Evolutionary conservation across 2,888 invertebrate species (phyloP).

Genomic region (Drosophila prostipennis): DNA sequence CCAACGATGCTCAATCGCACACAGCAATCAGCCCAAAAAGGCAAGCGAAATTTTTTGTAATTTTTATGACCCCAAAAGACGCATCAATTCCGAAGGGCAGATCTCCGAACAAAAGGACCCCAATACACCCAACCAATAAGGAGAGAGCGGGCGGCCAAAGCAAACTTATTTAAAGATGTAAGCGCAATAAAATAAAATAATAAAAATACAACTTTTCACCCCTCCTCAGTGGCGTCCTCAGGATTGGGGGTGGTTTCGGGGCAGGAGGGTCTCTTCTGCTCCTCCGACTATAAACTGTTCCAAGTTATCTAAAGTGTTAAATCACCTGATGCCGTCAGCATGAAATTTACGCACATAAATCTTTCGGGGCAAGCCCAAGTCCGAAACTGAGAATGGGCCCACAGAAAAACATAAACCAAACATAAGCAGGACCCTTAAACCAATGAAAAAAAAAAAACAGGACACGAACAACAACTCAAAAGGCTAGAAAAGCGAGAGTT

Average conservation of each 20-base stretch:
- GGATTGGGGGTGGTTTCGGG: conserved; percentile 13
- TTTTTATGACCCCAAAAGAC: conserved; percentile 81
- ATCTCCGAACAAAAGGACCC: conserved; percentile 44
- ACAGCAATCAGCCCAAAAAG: conserved; percentile 71
- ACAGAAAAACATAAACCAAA: conserved; percentile 76
- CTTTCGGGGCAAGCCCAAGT: conserved; percentile 63
- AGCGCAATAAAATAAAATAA: conserved; percentile 76
- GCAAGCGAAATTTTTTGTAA: conserved; percentile 70
- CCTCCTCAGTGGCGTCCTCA: conserved; percentile 8
- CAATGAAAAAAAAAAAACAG: conserved; percentile 18
- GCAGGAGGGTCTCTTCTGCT: conserved; percentile 4
- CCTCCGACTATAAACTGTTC: conserved; percentile 74
- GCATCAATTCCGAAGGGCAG: conserved; percentile 72
- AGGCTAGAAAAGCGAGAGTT: conserved; percentile 50
- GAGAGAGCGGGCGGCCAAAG: conserved; percentile 20
- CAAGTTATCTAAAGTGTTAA: conserved; percentile 83
- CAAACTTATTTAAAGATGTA: conserved; percentile 74
- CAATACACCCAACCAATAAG: conserved; percentile 49
- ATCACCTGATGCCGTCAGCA: conserved; percentile 84
- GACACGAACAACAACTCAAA: conserved; percentile 34
- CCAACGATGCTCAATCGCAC: conserved; percentile 56
- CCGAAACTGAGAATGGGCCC: conserved; percentile 45
- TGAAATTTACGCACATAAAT: conserved; percentile 82
- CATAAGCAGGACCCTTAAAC: conserved; percentile 62
- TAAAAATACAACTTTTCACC: conserved; percentile 75